Base-by-base conservation (phyloP, 2,888 invertebrate species). In the Lissonota sp. region DNA sequence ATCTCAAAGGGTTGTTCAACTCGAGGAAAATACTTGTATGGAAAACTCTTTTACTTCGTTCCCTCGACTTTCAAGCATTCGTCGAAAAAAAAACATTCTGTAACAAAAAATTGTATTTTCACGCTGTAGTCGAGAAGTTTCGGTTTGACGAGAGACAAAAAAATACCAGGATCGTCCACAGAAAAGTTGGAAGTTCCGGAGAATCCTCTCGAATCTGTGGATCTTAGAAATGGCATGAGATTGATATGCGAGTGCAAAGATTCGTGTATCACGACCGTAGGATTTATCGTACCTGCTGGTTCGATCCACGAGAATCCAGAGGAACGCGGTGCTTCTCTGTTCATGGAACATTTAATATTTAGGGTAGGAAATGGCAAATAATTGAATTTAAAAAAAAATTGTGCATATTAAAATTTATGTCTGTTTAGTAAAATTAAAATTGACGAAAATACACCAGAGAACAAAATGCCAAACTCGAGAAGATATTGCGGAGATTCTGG, bases 311-410 rank as follows among this genome's bases (percentile, higher is more conserved):
- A 88, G 73, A 80, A 55, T 16, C 74, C 78, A 0, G 79, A 87
- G 6, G 88, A 89, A 71, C 85, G 87, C n/a, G 88, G 87, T 3
- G 85, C 88, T 26, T 79, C 86, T 3, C 72, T 89, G 37, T 87
- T 89, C 62, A 84, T 88, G 79, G 86, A 89, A 71, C 87, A 88
- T 79, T 83, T 88, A 60, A 70, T 89, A 67, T 88, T 88, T 78
- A 84, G 82, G 75, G 89, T 88, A 74, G 83, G 69, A 16, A 58
- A 60, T 26, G 7, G 49, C 10, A 40, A 62, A 57, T n/a, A 6
- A 39, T 16, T 37, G 12, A 4, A 66, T 10, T 8, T 40, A 12
- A 46, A 66, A 8, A 40, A 62, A 62, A 62, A 73, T 26, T 26
- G 1, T 26, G 1, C 26, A 26, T 26, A 26, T 26, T 26, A 1